Evolutionary conservation across 2,113 vertebrate species (phyloP), one percentile per base, ranked within the genome.

Genomic region (Eolophus roseicapilla): DNA sequence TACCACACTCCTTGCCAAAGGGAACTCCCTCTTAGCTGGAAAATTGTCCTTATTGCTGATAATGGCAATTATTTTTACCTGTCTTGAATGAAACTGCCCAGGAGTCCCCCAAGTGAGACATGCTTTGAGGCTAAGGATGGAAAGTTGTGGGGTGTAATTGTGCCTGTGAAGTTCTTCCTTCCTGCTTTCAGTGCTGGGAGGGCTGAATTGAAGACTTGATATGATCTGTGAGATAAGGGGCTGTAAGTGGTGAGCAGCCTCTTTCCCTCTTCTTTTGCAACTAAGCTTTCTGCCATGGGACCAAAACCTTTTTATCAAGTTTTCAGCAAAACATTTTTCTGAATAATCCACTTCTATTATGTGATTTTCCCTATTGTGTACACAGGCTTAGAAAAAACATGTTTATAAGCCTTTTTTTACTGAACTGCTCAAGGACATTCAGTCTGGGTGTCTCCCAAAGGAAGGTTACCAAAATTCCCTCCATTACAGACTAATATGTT

Each of bases 401-500:
- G 31, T 76, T 85, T 86, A 77, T 79, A 94, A 92, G 28, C 41
- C 25, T 71, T 84, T 88, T 59, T 92, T 87, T 69, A 91, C 91
- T 85, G 49, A 92, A 77, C 91, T 82, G 44, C 59, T 91, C 77
- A 80, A 94, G 78, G 67, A 93, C 69, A 33, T 82, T 91, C 46
- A 67, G 57, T 93, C 25, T 35, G 41, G 49, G 31, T 73, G 31
- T 49, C 67, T 89, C 46, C 44, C 3, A 10, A 63, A 95, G 46
- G 88, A 96, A 95, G 91, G 91, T 93, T 94, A 85, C 91, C 88
- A 95, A 95, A 93, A 87, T 81, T 95, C 63, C 87, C 37, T 82
- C 70, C 31, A 25, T 67, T 95, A 85, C 67, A 80, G 49, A n/a
- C 44, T 95, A 90, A 93, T 62, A 59, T 5, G 2, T 80, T 97